phyloP scores from a whole-genome alignment of 1,140 invertebrate genomes.

The Anoplolepis gracilipes region DNA sequence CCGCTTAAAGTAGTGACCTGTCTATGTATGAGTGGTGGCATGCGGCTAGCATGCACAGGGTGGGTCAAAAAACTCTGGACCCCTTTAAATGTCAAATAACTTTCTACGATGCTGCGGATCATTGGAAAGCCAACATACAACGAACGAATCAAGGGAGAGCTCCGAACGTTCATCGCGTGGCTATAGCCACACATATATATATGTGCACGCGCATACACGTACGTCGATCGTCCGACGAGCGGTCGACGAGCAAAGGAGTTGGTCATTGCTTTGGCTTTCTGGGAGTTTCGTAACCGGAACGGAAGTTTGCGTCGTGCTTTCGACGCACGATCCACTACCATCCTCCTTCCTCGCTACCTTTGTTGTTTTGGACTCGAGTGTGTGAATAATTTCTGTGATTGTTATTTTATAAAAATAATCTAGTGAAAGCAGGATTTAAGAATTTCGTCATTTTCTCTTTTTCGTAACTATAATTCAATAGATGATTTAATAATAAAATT shows the following conservation, averaged over 20 bases:
- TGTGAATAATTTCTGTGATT: background rate
- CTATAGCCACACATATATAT: background rate
- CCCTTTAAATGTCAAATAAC: slow-evolving; percentile 74
- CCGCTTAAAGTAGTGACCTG: background rate
- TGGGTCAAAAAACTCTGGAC: slow-evolving; percentile 56
- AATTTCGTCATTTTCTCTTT: too few relatives aligned
- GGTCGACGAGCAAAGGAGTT: background rate
- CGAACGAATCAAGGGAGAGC: slow-evolving; percentile 34
- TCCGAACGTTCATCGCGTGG: slow-evolving; percentile 6
- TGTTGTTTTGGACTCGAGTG: background rate
- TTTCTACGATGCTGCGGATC: slow-evolving; percentile 64
- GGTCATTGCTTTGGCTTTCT: slow-evolving; percentile 50
- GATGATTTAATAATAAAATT: background rate
- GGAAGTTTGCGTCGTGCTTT: slow-evolving; percentile 38
- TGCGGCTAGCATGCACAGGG: background rate
- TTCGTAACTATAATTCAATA: too few relatives aligned
- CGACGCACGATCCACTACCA: slow-evolving; percentile 17
- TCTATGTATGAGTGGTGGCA: background rate
- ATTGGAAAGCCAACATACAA: slow-evolving; percentile 32
- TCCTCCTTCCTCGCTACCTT: background rate
- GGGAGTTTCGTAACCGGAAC: slow-evolving; percentile 58
- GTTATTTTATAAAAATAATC: slow-evolving; percentile 9
- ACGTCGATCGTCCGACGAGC: background rate
- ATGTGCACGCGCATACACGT: background rate
- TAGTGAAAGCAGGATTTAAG: background rate